Evolutionary conservation across 2,888 invertebrate species (phyloP).

Genomic region (Eristalis intricaria): DNA sequence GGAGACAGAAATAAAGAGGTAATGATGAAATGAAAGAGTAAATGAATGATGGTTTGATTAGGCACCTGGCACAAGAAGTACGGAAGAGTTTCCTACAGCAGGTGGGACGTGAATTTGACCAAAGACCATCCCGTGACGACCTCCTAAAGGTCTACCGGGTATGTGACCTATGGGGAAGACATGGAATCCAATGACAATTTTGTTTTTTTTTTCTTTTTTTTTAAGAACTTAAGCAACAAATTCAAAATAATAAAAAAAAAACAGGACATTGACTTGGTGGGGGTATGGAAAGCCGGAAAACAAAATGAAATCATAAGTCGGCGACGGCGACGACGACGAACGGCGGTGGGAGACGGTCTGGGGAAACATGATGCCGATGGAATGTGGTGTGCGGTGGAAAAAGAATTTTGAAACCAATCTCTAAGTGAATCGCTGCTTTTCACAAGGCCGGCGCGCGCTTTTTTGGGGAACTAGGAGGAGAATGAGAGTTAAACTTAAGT

Average conservation of each 20-base stretch:
- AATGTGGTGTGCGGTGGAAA: not conserved
- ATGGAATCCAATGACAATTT: constrained; percentile 67
- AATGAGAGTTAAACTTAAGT: constrained; percentile 53
- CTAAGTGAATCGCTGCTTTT: constrained; percentile 9
- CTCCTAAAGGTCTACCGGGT: constrained; percentile 85
- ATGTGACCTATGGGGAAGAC: constrained; percentile 82
- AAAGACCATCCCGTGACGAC: constrained; percentile 86
- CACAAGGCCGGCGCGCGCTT: not conserved
- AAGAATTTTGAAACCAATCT: constrained; percentile 69
- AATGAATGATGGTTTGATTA: constrained; percentile 74
- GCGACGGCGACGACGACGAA: too few relatives aligned
- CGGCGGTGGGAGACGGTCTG: not conserved
- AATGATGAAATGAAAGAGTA: constrained; percentile 44
- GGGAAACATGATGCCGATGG: not conserved
- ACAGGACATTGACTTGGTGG: not conserved
- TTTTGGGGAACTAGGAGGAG: constrained; percentile 11
- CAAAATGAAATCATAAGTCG: constrained; percentile 31
- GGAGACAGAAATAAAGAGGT: constrained; percentile 50
- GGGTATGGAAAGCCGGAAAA: not conserved
- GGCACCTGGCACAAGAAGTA: constrained; percentile 83
- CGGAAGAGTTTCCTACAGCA: constrained; percentile 81
- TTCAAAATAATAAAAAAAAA: constrained; percentile 24
- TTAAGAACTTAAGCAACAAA: constrained; percentile 1
- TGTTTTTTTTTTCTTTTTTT: constrained; percentile 48
- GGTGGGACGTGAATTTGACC: constrained; percentile 83